phyloP scores from a whole-genome alignment of 53 echinoderm and acorn worm genomes.

The Paracentrotus lividus region DNA sequence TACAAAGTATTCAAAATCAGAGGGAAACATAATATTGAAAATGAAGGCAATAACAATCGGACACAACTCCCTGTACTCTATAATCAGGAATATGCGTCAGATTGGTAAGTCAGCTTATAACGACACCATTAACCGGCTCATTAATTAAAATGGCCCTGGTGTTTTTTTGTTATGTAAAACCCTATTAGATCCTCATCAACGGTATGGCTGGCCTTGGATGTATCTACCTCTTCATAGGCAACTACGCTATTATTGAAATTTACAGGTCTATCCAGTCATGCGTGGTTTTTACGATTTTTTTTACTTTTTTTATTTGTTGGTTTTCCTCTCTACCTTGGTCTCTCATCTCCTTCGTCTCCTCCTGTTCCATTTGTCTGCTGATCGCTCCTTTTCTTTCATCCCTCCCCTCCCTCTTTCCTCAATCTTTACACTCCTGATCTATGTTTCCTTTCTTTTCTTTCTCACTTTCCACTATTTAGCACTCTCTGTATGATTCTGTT shows the following conservation, averaged over 20 bases:
- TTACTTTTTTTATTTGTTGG: neutral
- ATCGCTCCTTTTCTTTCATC: neutral
- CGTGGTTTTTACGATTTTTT: neutral
- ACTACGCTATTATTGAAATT: neutral
- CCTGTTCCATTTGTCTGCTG: neutral
- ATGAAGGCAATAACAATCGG: too few relatives aligned
- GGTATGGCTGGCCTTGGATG: neutral
- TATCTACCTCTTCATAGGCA: neutral
- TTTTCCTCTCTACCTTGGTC: neutral
- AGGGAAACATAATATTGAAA: neutral
- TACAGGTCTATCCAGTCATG: too few relatives aligned
- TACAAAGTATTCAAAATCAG: neutral
- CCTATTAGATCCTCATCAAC: constrained; percentile 50
- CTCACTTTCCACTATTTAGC: too few relatives aligned
- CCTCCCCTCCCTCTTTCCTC: neutral
- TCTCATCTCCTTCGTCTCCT: neutral
- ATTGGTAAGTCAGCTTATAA: constrained; percentile 17
- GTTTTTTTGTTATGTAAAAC: constrained; percentile 39
- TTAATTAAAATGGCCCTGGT: constrained; percentile 48
- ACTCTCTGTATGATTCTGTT: too few relatives aligned
- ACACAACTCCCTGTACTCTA: neutral
- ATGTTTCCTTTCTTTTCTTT: neutral
- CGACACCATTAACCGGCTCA: constrained; percentile 5
- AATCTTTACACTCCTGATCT: neutral
- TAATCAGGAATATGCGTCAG: neutral